A percentile compares a stretch with the other conserved stretches of the same genome.
phyloP scores from a whole-genome alignment of 2,797 vertebrate genomes.

The Mionectes olivaceus region DNA sequence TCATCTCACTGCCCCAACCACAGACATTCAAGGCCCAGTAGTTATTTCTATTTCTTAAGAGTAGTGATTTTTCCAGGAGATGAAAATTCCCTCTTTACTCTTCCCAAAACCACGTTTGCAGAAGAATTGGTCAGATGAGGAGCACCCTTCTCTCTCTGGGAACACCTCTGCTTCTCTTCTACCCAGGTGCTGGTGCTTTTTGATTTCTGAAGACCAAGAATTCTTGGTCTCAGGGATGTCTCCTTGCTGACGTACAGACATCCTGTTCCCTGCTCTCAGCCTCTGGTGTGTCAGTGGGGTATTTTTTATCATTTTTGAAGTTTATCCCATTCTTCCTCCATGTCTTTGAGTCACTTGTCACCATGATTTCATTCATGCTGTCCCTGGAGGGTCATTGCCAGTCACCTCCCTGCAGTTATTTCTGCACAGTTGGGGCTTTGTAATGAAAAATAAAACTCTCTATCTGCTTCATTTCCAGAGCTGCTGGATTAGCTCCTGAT shows the following conservation, averaged over 20 bases:
- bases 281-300: background rate
- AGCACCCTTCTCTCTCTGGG: background rate
- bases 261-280: background rate
- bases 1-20: background rate
- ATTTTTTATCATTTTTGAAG: background rate
- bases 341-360: background rate
- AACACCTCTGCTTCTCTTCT: background rate
- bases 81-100: background rate
- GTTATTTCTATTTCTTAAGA: background rate
- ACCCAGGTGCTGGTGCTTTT: accelerated
- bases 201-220: background rate
- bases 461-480: conserved; percentile 36
- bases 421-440: conserved; percentile 38
- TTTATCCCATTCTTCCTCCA: background rate
- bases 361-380: background rate
- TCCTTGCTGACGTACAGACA: background rate
- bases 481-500: conserved; percentile 38
- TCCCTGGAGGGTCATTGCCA: background rate
- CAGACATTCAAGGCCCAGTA: accelerated
- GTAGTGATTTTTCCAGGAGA: background rate
- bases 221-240: background rate
- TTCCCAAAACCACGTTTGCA: background rate
- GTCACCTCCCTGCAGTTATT: conserved; percentile 45
- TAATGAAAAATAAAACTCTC: conserved; percentile 58
- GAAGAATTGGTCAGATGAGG: background rate